Evolutionary conservation across 1,140 invertebrate species (phyloP).

Genomic region (Polyergus mexicanus): DNA sequence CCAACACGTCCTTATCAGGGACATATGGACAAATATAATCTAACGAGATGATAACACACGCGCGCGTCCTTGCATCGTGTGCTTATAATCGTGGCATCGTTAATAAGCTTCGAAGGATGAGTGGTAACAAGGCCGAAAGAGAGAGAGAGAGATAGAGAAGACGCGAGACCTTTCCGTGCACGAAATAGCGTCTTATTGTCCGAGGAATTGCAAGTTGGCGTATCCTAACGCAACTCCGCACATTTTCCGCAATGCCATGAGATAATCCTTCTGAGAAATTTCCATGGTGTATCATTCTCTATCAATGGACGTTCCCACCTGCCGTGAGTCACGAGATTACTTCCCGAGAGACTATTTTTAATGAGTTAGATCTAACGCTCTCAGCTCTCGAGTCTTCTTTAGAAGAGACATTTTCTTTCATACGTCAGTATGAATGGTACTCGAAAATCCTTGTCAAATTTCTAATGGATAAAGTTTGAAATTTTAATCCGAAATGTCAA

Average conservation of each 20-base stretch:
- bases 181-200: slow-evolving; percentile 11
- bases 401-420: background rate
- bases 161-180: background rate
- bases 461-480: no score
- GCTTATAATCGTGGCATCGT: slow-evolving; percentile 38
- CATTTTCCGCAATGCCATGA: background rate
- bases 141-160: background rate
- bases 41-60: slow-evolving; percentile 21
- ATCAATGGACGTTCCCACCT: slow-evolving; percentile 13
- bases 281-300: background rate
- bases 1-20: slow-evolving; percentile 24
- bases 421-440: no score
- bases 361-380: background rate
- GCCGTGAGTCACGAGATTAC: slow-evolving; percentile 29
- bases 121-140: slow-evolving; percentile 17
- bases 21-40: slow-evolving; percentile 22
- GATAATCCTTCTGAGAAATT: slow-evolving; percentile 30
- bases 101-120: slow-evolving; percentile 39
- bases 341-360: background rate
- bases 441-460: no score
- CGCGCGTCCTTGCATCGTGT: slow-evolving; percentile 37
- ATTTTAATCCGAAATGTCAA: no score
- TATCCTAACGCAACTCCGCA: background rate
- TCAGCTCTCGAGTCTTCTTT: background rate
- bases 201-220: background rate